Evolutionary conservation across 2,888 invertebrate genomes (phyloP).

Genomic region (Drosophila stalkeri): DNA sequence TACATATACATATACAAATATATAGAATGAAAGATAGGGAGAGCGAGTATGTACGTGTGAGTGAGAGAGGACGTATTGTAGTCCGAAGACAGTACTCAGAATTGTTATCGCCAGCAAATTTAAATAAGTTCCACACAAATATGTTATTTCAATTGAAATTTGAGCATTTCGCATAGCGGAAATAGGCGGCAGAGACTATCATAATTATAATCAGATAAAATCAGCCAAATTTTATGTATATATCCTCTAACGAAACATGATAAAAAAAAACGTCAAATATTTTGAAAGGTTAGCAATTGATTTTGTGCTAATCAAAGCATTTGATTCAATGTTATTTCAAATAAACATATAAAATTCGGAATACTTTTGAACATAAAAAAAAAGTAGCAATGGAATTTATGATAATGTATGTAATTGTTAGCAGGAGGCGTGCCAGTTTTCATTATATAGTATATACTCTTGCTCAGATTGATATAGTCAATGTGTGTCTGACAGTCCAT

Average conservation of each 20-base stretch:
- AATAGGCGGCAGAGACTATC: conserved; percentile 24
- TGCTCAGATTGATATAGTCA: no score
- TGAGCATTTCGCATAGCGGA: conserved; percentile 53
- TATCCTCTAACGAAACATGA: neutral
- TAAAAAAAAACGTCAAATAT: neutral
- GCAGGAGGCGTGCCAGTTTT: no score
- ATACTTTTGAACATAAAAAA: neutral
- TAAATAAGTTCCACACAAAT: conserved; percentile 41
- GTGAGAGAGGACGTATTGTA: neutral
- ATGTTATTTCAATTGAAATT: conserved; percentile 51
- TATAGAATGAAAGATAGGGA: neutral
- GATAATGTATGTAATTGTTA: no score
- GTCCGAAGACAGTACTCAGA: conserved; percentile 26
- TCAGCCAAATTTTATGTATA: neutral
- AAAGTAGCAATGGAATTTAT: no score
- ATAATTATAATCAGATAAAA: neutral
- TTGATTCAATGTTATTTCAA: neutral
- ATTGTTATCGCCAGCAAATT: conserved; percentile 47
- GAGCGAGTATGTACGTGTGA: neutral
- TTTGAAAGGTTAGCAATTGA: neutral
- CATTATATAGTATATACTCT: no score
- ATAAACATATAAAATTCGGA: neutral
- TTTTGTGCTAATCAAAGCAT: neutral
- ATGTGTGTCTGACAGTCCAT: no score
- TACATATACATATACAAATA: no score